phyloP scores from a whole-genome alignment of 1,140 invertebrate genomes.

The Aleiodes sp. region DNA sequence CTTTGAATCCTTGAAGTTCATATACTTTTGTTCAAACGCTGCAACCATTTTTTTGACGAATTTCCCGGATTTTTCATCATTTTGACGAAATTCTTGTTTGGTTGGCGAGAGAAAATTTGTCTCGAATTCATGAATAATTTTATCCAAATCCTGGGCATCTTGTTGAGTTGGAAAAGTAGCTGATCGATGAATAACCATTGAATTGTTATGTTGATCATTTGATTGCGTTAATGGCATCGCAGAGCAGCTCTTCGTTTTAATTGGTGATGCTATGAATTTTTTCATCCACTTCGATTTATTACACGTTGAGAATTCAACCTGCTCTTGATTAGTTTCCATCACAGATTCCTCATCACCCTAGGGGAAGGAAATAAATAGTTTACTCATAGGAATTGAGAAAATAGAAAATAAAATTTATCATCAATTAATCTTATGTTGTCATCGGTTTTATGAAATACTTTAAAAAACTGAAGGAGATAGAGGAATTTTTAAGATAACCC shows the following conservation, averaged over 20 bases:
- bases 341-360: not conserved
- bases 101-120: conserved; percentile 33
- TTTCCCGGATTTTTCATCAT: conserved; percentile 12
- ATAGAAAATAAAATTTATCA: too few relatives aligned
- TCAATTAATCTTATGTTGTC: too few relatives aligned
- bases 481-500: too few relatives aligned
- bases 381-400: too few relatives aligned
- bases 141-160: conserved; percentile 35
- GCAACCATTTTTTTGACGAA: conserved; percentile 51
- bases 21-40: conserved; percentile 45
- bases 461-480: too few relatives aligned
- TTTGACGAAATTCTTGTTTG: not conserved
- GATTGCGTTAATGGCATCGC: not conserved
- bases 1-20: not conserved
- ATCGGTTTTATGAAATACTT: too few relatives aligned
- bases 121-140: conserved; percentile 46
- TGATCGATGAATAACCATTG: not conserved
- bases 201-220: not conserved
- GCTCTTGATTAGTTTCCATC: not conserved
- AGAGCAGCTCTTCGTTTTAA: not conserved
- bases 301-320: conserved; percentile 3
- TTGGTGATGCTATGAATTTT: conserved; percentile 13
- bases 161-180: not conserved
- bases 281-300: conserved; percentile 24
- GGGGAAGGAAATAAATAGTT: too few relatives aligned